A percentile compares a stretch with the other conserved stretches of the same genome.
Conservation (phyloP, 2,797 vertebrate genomes). For the Scolopax bukidnonensis region DNA sequence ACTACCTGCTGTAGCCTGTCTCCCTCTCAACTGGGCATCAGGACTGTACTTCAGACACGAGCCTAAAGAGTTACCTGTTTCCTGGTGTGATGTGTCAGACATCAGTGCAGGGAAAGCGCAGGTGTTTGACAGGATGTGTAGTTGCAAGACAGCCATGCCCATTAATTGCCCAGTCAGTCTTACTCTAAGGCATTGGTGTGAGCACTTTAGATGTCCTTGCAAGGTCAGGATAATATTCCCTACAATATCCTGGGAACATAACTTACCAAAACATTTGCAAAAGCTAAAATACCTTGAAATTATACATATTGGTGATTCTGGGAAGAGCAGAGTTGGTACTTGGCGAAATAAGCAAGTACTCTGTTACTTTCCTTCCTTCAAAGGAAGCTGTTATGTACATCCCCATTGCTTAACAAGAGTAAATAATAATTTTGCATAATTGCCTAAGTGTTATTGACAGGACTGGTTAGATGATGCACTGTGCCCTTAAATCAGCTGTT, state of each 20-base stretch:
- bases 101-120: fast-evolving
- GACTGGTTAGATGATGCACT: not conserved
- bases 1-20: not conserved
- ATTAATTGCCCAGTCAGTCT: not conserved
- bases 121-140: fast-evolving
- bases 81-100: not conserved
- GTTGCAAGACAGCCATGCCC: not conserved
- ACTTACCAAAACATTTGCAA: not conserved
- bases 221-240: not conserved
- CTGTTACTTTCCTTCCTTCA: not conserved
- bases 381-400: not conserved
- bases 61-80: not conserved
- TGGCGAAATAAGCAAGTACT: not conserved
- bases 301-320: fast-evolving
- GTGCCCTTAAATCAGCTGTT: slow-evolving; percentile 15
- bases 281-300: not conserved
- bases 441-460: not conserved
- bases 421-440: slow-evolving; percentile 1
- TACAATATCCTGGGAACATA: not conserved
- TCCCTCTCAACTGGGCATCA: not conserved
- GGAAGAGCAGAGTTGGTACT: not conserved
- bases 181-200: fast-evolving
- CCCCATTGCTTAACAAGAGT: not conserved
- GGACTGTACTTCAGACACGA: fast-evolving
- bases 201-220: not conserved